These are phyloP conservation scores for Heteropelma amictum DNA, from an alignment of 2,888 invertebrate genomes.

Conservation along the genomic window DNA sequence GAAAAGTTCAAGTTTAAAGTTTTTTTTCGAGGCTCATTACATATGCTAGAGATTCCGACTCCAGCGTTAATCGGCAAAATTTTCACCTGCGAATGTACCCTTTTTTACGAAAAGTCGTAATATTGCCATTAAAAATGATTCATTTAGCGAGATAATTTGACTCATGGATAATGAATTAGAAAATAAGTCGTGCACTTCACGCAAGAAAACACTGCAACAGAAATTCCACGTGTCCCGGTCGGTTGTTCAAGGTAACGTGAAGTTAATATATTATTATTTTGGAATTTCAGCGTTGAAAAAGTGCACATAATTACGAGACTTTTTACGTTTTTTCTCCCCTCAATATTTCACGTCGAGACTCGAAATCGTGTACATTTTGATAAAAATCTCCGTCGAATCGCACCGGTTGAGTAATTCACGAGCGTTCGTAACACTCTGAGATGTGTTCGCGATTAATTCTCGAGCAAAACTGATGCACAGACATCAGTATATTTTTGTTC, in stretches of 20 bases:
- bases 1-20: too few species aligned
- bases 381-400: not conserved
- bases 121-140: too few species aligned
- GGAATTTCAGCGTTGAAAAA: not conserved
- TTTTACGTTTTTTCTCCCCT: not conserved
- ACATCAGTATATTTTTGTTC: not conserved
- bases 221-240: too few species aligned
- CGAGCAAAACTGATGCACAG: constrained; percentile 3
- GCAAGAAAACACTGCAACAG: too few species aligned
- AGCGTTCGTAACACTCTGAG: not conserved
- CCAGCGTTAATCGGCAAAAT: too few species aligned
- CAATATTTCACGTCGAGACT: not conserved
- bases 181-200: too few species aligned
- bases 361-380: not conserved
- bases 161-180: too few species aligned
- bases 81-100: too few species aligned
- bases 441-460: constrained; percentile 13
- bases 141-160: too few species aligned
- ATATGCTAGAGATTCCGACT: too few species aligned
- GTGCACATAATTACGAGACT: not conserved
- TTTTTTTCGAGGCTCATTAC: too few species aligned
- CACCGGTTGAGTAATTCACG: not conserved
- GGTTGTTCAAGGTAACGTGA: not conserved
- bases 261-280: not conserved
- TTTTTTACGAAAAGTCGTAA: too few species aligned